Base-by-base conservation (phyloP, 1,140 invertebrate species). In the Pachyrhynchus sulphureomaculatus region DNA sequence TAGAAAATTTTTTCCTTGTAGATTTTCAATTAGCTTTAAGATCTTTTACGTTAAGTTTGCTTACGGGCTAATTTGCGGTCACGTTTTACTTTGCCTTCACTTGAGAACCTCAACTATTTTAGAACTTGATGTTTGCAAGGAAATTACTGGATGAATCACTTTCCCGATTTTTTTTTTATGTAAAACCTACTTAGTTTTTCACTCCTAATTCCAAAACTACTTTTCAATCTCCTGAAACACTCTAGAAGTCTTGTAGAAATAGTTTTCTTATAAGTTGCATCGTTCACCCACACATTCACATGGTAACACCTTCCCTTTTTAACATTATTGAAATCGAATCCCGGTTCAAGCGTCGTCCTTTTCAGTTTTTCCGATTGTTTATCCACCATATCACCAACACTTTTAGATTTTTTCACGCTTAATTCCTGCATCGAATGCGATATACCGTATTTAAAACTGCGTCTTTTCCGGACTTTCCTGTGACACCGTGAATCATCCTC, bases 381-480 rank as follows among this genome's bases (percentile, higher is more conserved):
- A 0, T 42, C 18, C 15, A 9, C 4, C 6, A 18, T 12, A 9
- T 42, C 18, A 3, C 39, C 39, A n/a, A 21, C 13, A 49, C 26
- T n/a, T 9, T 51, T 51, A 9, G 48, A 15, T 17, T 23, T 51
- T 36, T 2, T 24, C 26, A n/a, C 13, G 10, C 12, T 9, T 32
- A 51, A 13, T 13, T 51, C 32, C 2, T 36, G 29, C 17, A 48
- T 56, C 1, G 68, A 69, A 36, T 67, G 48, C n/a, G 61, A 67
- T 39, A 65, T 29, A 12, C 61, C 67, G 53, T 68, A 68, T 18
- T 57, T 68, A 4, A 57, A 63, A 26, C 67, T 55, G 10, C 45
- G 53, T 45, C 44, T 57, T 23, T 62, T 57, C 15, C 44, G 17
- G n/a, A 18, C 15, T 18, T 51, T 56, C 6, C 29, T 39, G 3